phyloP scores from a whole-genome alignment of 1,140 invertebrate genomes.

The Aleiodes sp. region DNA sequence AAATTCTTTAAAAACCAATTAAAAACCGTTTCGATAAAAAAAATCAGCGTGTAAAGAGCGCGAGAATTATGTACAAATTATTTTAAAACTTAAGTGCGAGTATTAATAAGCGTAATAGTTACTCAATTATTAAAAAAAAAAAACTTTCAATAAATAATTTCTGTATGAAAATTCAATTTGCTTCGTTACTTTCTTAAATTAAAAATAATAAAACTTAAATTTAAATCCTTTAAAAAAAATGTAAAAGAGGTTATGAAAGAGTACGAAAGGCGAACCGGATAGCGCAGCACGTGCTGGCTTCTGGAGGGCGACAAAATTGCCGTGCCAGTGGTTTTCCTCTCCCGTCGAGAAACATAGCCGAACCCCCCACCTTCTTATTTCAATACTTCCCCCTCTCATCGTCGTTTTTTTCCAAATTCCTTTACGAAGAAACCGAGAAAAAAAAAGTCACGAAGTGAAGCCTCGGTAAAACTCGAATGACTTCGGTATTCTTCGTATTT shows the following conservation, averaged over 20 bases:
- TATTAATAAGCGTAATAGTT: conserved; percentile 1
- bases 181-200: no score
- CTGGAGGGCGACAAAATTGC: conserved; percentile 43
- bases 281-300: conserved; percentile 58
- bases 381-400: background rate
- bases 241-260: conserved; percentile 13
- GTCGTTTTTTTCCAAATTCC: background rate
- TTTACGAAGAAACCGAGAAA: background rate
- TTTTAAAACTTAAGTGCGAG: conserved; percentile 2
- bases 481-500: background rate
- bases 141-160: background rate
- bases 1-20: background rate
- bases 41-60: conserved; percentile 29
- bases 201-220: background rate
- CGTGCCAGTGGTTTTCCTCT: conserved; percentile 3
- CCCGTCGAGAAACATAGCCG: background rate
- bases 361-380: background rate
- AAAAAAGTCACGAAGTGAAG: background rate
- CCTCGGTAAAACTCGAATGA: background rate
- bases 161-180: background rate
- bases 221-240: background rate
- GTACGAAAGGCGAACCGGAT: conserved; percentile 35
- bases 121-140: conserved; percentile 4
- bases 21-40: background rate
- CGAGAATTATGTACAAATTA: conserved; percentile 21